phyloP scores from a whole-genome alignment of 2,113 vertebrate species.

The Coptodon bakossiorum region DNA sequence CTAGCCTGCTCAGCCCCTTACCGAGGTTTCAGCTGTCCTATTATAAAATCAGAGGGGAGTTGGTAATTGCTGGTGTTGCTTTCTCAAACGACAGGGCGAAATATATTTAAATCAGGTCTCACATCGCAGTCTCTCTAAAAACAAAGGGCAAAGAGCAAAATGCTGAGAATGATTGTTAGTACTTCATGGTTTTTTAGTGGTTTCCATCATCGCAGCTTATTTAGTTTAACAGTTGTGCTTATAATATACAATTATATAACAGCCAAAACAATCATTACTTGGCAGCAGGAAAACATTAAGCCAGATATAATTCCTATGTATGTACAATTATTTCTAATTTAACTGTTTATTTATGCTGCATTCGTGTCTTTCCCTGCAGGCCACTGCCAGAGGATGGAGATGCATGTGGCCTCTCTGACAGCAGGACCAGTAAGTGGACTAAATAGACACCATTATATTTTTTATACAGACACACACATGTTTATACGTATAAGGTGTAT shows the following conservation, averaged over 20 bases:
- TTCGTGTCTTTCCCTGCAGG: constrained; percentile 49
- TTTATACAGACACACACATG: background rate
- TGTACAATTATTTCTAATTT: background rate
- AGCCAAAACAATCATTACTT: background rate
- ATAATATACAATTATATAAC: background rate
- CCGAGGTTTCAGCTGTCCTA: background rate
- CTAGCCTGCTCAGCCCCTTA: background rate
- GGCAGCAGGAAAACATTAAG: background rate
- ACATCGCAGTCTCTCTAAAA: background rate
- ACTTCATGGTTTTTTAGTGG: background rate
- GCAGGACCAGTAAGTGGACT: constrained; percentile 76
- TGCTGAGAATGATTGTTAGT: background rate
- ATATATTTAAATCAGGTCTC: background rate
- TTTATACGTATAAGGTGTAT: background rate
- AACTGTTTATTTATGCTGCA: background rate
- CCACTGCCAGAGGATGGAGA: constrained; percentile 82
- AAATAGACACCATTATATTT: background rate
- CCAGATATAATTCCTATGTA: background rate
- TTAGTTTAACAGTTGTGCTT: background rate
- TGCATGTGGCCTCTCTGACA: constrained; percentile 76
- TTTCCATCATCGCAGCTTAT: background rate
- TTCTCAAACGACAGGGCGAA: background rate
- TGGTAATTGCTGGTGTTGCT: constrained; percentile 25
- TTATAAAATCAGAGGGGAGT: constrained; percentile 16
- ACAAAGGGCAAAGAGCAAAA: background rate